Evolutionary conservation across 2,113 vertebrate genomes (phyloP), one percentile per base, ranked within the genome.

Genomic region (Neodon shergylaensis): DNA sequence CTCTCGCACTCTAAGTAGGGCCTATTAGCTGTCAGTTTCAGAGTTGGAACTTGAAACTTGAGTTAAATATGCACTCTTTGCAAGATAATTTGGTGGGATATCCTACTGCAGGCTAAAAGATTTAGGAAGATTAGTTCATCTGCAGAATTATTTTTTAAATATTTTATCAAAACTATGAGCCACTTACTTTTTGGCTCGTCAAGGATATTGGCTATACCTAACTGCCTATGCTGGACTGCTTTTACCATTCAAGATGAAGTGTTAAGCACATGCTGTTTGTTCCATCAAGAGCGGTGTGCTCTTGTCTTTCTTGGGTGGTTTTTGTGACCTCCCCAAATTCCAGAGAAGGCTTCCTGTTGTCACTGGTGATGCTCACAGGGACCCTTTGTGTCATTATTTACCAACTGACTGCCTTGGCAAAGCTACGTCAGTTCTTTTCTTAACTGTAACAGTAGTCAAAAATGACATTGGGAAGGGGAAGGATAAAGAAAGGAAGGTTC

Each of bases 361-460:
- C 85, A 68, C 77, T 91, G 81, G 65, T 0, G 2, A 28, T 92
- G 91, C 95, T 91, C 70, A 42, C 90, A 91, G 95, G 94, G 74
- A 63, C 42, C 77, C 42, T 94, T 82, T 92, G 95, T 97, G 81
- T 95, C 54, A 31, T 94, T 96, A 81, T 91, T 95, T 95, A 95
- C 92, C 58, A 0, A 90, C 90, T 65, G 81, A 92, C 94, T 92
- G 94, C 91, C 76, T 96, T 96, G 84, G 96, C 66, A 17, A 94
- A 77, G 73, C 95, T 70, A 0, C 39, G 70, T 84, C 90, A 88
- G 0, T 93, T 94, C 92, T 92, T 97, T 95, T 96, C 92, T 97
- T 96, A 96, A 86, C 90, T 94, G 0, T 63, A 92, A 70, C 54
- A 90, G 78, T 85, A 86, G 84, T 94, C 88, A 83, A 74, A 94